Evolutionary conservation across 2,888 invertebrate species (phyloP), one percentile per base, ranked within the genome.

Genomic region (Diabrotica balteata): DNA sequence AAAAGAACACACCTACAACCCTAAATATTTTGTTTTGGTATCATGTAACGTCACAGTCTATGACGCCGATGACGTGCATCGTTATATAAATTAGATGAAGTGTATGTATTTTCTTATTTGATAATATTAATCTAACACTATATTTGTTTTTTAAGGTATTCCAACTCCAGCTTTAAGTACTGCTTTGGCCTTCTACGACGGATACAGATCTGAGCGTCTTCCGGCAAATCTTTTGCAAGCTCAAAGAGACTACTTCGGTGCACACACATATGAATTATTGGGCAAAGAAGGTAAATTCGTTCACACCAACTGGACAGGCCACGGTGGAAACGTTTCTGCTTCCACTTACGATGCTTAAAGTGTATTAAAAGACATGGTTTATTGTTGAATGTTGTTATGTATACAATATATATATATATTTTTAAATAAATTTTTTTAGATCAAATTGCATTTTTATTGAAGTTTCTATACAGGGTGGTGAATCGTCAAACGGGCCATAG

Each of bases 231-330:
- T 99, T 67, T 86, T 98, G 67, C 98, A 98, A 88, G 93, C 98
- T 0, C 98, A 98, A 83, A 88, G 99, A 49, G 99, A 99, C 84
- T 99, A 97, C 83, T 99, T 99, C 81, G 99, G 99, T 1, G 98
- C 99, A 0, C 99, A 99, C 84, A 99, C 98, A 0, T 99, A 99
- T 80, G 98, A 99, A 85, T 84, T 97, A 63, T 84, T 96, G 63
- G 88, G 87, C 6, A 86, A 93, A 71, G 97, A 97, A 54, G 98
- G 97, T 5, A 89, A 89, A 76, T 98, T 93, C 82, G 89, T 95
- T 4, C 99, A 99, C 85, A 98, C 98, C 71, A 98, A 99, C 86
- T 99, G 99, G 99, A 99, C 98, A 8, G 99, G 99, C 10, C 95
- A 94, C 77, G 99, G 99, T 45, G 97, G 97, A 69, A 94, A 95